Evolutionary conservation across 2,888 invertebrate species (phyloP), one percentile per base, ranked within the genome.

Genomic region (Papilio gigon): DNA sequence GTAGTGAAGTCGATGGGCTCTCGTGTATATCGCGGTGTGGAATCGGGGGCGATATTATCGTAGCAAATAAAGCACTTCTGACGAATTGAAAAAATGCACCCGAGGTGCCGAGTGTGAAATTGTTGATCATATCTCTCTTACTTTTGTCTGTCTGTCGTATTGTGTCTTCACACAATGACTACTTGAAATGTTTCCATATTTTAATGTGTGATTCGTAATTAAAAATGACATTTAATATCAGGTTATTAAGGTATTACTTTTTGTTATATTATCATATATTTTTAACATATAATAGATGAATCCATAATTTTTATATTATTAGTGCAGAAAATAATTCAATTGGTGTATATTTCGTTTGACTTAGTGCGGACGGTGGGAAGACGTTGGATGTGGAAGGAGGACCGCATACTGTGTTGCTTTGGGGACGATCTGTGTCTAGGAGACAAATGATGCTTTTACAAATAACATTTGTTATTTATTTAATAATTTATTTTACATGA

Each of bases 41-140:
- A 75, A 84, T 82, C 82, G 71, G 74, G 77, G 76, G 79, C 80
- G 89, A 88, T 88, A 80, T 84, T 84, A 89, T 89, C 88, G 77
- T 71, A 64, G 74, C 74, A 82, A 83, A 86, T 84, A 85, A 86
- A 87, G 82, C 80, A 81, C 85, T 86, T 77, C 75, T 80, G 82
- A 79, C 82, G 83, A 81, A 79, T 82, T 80, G 79, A 80, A 80
- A 80, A 79, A 84, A 76, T 75, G 63, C 59, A 33, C 70, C 79
- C 76, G 78, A 83, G 78, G 87, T 80, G 82, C 80, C 79, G 82
- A 87, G 89, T 88, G 90, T 89, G 86, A 89, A 89, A 89, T 89
- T 84, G 81, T 77, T 81, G 89, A 90, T 89, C 74, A 73, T 89
- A 89, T 89, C 89, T 81, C 35, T 40, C 72, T 60, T 68, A 71